A percentile compares a stretch with the other conserved stretches of the same genome.
These are phyloP conservation scores for Linnaemya tessellans DNA, from an alignment of 2,888 invertebrate species.

Conservation along the genomic window DNA sequence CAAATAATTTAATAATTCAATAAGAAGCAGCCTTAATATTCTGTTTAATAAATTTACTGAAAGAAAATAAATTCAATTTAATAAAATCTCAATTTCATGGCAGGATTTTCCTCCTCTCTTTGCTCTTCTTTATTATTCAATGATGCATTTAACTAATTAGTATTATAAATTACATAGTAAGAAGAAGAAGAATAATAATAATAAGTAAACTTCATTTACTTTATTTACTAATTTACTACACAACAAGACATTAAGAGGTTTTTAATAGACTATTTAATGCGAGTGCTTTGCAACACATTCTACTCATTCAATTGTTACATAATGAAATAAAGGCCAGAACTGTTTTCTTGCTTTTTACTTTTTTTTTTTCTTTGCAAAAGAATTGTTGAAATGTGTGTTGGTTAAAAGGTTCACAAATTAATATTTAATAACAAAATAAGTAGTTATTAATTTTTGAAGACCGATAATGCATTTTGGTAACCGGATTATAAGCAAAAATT, in stretches of 20 bases:
- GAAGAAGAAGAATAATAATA: neutral
- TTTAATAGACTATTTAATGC: slow-evolving; percentile 30
- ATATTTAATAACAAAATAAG: neutral
- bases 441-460: neutral
- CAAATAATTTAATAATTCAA: too few species aligned
- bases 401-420: neutral
- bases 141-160: slow-evolving; percentile 23
- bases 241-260: slow-evolving; percentile 44
- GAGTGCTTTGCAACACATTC: slow-evolving; percentile 4
- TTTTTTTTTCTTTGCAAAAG: neutral
- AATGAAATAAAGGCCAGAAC: neutral
- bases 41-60: too few species aligned
- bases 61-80: too few species aligned
- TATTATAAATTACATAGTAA: slow-evolving; percentile 1
- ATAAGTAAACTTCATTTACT: slow-evolving; percentile 41
- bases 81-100: neutral
- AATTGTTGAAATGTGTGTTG: neutral
- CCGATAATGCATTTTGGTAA: too few species aligned
- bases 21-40: too few species aligned
- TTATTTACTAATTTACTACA: slow-evolving; percentile 48
- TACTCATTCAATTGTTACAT: neutral
- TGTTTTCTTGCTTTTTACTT: neutral
- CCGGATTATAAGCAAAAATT: too few species aligned
- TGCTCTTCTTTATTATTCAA: neutral
- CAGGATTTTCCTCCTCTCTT: neutral